phyloP scores from a whole-genome alignment of 2,113 vertebrate genomes.

The Myocastor coypus region DNA sequence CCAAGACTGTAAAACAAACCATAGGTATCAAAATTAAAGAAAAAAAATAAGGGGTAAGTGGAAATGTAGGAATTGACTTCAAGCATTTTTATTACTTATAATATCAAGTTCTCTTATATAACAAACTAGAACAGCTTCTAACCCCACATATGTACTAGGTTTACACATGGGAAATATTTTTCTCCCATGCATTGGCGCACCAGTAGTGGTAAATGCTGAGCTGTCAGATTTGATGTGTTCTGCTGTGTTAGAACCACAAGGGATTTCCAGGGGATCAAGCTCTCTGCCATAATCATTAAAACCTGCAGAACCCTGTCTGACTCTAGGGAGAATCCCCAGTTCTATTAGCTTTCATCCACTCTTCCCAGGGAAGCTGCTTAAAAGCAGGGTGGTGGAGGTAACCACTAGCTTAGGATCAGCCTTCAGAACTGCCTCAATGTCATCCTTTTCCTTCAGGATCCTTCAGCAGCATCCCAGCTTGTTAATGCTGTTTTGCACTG shows the following conservation, averaged over 20 bases:
- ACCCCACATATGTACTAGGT: not conserved
- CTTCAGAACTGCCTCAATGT: not conserved
- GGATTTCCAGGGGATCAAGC: slow-evolving; percentile 51
- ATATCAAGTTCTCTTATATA: not conserved
- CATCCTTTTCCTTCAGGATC: not conserved
- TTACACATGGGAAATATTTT: slow-evolving; percentile 54
- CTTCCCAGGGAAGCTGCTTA: slow-evolving; percentile 15
- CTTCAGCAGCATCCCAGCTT: not conserved
- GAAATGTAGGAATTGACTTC: slow-evolving; percentile 3
- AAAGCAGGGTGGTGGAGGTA: slow-evolving; percentile 58
- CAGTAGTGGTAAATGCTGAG: slow-evolving; percentile 58
- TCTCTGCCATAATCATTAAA: slow-evolving; percentile 67
- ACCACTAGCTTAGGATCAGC: not conserved
- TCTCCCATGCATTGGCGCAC: not conserved
- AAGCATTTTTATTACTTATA: slow-evolving; percentile 1
- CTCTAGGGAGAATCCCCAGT: slow-evolving; percentile 53
- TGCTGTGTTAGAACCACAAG: slow-evolving; percentile 59
- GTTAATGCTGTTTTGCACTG: not conserved
- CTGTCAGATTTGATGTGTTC: slow-evolving; percentile 65
- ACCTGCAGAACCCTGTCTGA: slow-evolving; percentile 30
- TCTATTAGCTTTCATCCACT: not conserved
- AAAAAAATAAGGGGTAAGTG: not conserved
- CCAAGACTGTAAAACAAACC: slow-evolving; percentile 1
- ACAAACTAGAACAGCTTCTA: not conserved
- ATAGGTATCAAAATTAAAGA: not conserved